These are phyloP conservation scores for Drosophila greeni DNA, from an alignment of 2,888 invertebrate species.

Conservation along the genomic window DNA sequence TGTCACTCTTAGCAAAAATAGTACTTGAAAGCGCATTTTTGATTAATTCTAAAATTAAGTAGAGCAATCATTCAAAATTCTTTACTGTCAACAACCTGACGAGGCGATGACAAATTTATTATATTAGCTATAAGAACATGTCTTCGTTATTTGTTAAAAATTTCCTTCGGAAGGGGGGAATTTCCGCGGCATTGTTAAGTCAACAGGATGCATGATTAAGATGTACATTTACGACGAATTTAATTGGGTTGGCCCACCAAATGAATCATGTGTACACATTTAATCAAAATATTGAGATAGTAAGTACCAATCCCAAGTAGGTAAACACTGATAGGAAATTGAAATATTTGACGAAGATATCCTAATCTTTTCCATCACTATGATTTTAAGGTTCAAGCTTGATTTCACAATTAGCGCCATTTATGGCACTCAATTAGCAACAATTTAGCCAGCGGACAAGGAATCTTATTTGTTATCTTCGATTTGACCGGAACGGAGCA, in stretches of 20 bases:
- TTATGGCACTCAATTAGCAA: conserved; percentile 46
- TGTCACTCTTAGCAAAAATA: background rate
- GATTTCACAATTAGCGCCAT: conserved; percentile 31
- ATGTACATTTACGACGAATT: background rate
- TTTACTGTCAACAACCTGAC: conserved; percentile 4
- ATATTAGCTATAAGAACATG: conserved; percentile 2
- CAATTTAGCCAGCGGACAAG: conserved; percentile 44
- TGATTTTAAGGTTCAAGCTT: conserved; percentile 9
- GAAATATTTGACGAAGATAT: conserved; percentile 13
- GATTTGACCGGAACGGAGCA: background rate
- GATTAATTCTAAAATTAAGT: conserved; percentile 2
- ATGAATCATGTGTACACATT: conserved; percentile 1
- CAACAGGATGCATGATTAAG: conserved; percentile 50
- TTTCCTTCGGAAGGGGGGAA: background rate
- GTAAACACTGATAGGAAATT: conserved; percentile 9
- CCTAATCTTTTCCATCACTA: conserved; percentile 9
- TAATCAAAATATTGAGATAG: conserved; percentile 4
- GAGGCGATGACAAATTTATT: conserved; percentile 12
- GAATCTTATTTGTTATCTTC: conserved; percentile 34
- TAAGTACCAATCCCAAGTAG: background rate
- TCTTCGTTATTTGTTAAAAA: background rate
- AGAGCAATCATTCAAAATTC: conserved; percentile 37
- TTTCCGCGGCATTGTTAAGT: conserved; percentile 9
- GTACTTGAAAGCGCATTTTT: background rate
- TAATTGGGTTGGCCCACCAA: background rate